Base-by-base conservation (phyloP, 2,888 invertebrate genomes). In the Ischnura elegans region DNA sequence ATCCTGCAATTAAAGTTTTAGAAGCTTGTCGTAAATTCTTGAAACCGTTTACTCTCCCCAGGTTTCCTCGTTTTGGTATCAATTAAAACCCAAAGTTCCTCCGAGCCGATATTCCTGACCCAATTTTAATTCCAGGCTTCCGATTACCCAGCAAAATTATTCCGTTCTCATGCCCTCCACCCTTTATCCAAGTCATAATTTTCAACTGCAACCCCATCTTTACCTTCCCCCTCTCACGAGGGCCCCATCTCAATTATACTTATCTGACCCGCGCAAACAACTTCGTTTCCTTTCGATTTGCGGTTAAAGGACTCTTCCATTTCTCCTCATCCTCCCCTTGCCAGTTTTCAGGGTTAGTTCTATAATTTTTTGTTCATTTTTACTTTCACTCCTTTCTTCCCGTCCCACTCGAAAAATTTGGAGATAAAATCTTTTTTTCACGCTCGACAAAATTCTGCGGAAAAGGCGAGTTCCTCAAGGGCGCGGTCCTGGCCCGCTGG, bases 251-350 rank as follows among this genome's bases (percentile, higher is more conserved):
- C 76, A 76, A 76, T 76, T 76, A 76, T 76, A 25, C 76, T 76
- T 76, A 76, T 76, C 76, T 76, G 29, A 76, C 76, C 36, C 36
- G 25, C 36, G 76, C 76, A 76, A 76, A 76, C 76, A 76, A 76
- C 25, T 76, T 76, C 1, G 76, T 36, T 76, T 76, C 29, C 76
- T 76, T 76, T 76, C 76, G 76, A 76, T 76, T 76, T 76, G 76
- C 36, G 76, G 76, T 76, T 13, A 36, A 76, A 76, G n/a, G 36
- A 36, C 10, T 13, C 10, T 10, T 21, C 25, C n/a, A n/a, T n/a
- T n/a, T 2, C 51, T 2, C 8, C 51, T 19, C 47, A 47, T 47
- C 13, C 2, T 19, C 51, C 13, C 51, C 51, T 2, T 10, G 51
- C 10, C 21, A 61, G 76, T 76, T 25, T 36, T 29, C n/a, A n/a